Base-by-base conservation (phyloP, 2,113 vertebrate genomes). In the Rhinoderma darwinii region DNA sequence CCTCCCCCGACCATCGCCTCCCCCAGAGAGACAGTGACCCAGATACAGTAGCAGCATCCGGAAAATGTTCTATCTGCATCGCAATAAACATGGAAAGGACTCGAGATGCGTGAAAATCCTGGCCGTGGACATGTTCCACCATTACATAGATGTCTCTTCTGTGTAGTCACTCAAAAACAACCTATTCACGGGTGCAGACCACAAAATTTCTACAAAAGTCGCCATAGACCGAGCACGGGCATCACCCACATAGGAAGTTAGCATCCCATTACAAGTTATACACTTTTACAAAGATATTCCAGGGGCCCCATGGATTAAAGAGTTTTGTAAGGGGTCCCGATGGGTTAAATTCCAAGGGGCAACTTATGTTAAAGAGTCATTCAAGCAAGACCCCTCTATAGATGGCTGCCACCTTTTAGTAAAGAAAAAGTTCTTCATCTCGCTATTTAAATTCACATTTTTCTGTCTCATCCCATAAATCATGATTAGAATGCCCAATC, bases 21-120 rank as follows among this genome's bases (percentile, higher is more conserved):
- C 78, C 78, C 78, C 22, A 81, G 78, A 81, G 78, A 81, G 54
- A 41, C 78, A 41, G 37, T 81, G 78, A 81, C 78, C 78, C 78
- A 81, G 78, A 81, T 81, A 81, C 54, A 41, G 78, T 41, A 63
- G 43, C 74, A 51, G 74, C 27, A 77, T 77, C 74, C 47, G 22
- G 39, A 43, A 39, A 74, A 74, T 18, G 17, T 77, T 77, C 74
- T 51, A 17, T 50, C 74, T 50, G 41, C 70, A 75, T 47, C 47
- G 73, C 43, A 75, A 77, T 50, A 77, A 30, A 30, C 41, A 27
- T 76, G n/a, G 73, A 50, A 25, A 50, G 27, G 74, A 32, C 15
- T 77, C 18, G 8, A 50, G 32, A 77, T 5, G 10, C 14, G 63
- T 70, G 66, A 39, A n/a, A 37, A 20, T 70, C 17, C 66, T 70